Conservation (phyloP, 1,140 invertebrate species). For the Bombus polaris region DNA sequence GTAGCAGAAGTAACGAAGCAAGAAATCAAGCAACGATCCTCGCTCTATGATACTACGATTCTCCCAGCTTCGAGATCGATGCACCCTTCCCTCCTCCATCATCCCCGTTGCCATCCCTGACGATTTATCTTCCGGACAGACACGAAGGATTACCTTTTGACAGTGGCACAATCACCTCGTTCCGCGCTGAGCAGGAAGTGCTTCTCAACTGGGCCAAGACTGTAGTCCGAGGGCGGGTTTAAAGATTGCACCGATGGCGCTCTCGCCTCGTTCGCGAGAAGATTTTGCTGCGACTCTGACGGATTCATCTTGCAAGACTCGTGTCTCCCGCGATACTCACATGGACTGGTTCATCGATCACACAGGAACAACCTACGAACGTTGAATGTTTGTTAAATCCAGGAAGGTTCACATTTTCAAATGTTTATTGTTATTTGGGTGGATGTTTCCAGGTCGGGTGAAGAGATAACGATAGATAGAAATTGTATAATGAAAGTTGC, state of each 20-base stretch:
- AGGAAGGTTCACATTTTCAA: not conserved
- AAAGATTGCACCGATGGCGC: constrained; percentile 69
- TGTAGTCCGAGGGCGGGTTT: constrained; percentile 82
- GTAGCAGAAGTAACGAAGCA: not conserved
- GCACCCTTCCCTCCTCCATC: not conserved
- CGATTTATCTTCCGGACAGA: constrained; percentile 29
- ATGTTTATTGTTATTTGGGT: not conserved
- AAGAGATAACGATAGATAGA: not conserved
- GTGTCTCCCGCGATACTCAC: not conserved
- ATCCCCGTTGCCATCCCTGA: too few species aligned
- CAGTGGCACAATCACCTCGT: constrained; percentile 92
- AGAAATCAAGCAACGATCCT: constrained; percentile 12
- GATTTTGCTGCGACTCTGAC: constrained; percentile 82
- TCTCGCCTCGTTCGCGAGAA: constrained; percentile 76
- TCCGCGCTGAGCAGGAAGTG: constrained; percentile 93
- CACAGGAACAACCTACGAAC: not conserved
- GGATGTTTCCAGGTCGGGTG: not conserved
- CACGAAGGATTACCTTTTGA: constrained; percentile 85
- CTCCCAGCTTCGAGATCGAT: not conserved
- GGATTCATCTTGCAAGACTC: constrained; percentile 73
- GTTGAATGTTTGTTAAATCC: not conserved
- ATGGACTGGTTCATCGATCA: constrained; percentile 21
- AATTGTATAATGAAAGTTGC: not conserved
- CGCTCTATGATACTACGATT: not conserved
- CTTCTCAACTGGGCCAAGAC: constrained; percentile 91